A percentile compares a stretch with the other conserved stretches of the same genome.
These are phyloP conservation scores for Xestia c-nigrum DNA, from an alignment of 2,888 invertebrate genomes.

Conservation along the genomic window DNA sequence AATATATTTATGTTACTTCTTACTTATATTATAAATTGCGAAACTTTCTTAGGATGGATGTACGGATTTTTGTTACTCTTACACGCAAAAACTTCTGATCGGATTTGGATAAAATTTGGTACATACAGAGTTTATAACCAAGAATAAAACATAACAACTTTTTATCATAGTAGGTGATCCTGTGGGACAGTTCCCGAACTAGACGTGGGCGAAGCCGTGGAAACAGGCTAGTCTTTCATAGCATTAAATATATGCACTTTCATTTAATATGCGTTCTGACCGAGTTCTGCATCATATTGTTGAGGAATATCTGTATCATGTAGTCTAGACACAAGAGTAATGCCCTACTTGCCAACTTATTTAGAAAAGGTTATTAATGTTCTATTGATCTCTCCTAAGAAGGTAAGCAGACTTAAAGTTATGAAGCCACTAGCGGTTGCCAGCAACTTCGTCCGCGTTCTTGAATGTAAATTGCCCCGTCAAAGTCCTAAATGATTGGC, in stretches of 20 bases:
- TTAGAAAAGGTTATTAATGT: conserved; percentile 21
- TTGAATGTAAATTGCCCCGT: not conserved
- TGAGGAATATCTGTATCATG: conserved; percentile 3
- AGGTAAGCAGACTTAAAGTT: not conserved
- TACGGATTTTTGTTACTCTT: no score
- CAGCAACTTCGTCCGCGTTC: no score
- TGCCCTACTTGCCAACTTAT: conserved; percentile 1
- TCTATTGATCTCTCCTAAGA: conserved; percentile 2
- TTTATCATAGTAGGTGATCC: no score
- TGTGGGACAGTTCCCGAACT: no score
- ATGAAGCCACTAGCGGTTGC: not conserved
- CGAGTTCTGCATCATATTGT: conserved; percentile 13
- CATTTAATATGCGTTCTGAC: conserved; percentile 23
- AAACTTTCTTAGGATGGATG: no score
- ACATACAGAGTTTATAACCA: no score
- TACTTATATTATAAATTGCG: no score
- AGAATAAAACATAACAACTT: no score
- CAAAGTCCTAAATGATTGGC: not conserved
- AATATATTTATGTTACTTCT: conserved; percentile 4
- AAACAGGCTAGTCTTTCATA: conserved; percentile 13
- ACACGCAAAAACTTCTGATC: no score
- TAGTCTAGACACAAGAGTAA: not conserved
- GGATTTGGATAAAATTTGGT: no score
- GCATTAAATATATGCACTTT: conserved; percentile 7
- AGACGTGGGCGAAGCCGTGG: no score